phyloP scores from a whole-genome alignment of 2,888 invertebrate species.

The Embidobia sp. region DNA sequence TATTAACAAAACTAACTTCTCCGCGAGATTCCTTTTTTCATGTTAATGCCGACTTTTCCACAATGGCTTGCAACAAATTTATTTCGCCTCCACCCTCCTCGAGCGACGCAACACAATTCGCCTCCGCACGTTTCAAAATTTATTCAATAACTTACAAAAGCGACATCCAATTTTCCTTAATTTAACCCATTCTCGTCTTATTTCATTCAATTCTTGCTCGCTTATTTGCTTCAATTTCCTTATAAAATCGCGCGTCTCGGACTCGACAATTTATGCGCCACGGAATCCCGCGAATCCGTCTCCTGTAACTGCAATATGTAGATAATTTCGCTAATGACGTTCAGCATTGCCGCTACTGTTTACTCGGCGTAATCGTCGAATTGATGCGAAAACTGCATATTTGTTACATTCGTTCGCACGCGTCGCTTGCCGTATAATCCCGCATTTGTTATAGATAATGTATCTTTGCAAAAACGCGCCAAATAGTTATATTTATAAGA shows the following conservation, averaged over 20 bases:
- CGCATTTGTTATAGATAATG: background rate
- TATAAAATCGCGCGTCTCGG: conserved; percentile 16
- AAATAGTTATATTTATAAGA: conserved; percentile 32
- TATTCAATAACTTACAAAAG: conserved; percentile 56
- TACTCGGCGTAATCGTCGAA: conserved; percentile 12
- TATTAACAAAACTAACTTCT: conserved; percentile 11
- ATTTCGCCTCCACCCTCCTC: conserved; percentile 11
- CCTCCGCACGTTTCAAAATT: conserved; percentile 27
- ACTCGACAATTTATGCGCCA: conserved; percentile 20
- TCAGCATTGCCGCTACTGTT: no score
- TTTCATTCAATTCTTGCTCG: conserved; percentile 22
- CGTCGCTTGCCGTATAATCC: no score
- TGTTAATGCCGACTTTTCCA: conserved; percentile 18
- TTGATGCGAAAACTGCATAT: conserved; percentile 5
- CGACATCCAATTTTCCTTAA: conserved; percentile 50
- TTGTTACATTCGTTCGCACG: no score
- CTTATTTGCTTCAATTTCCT: conserved; percentile 47
- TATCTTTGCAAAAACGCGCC: conserved; percentile 11
- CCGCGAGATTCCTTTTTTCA: background rate
- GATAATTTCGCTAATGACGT: conserved; percentile 23
- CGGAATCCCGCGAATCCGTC: conserved; percentile 12
- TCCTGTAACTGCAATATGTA: conserved; percentile 22
- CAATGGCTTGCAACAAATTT: conserved; percentile 18
- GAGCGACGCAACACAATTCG: conserved; percentile 5
- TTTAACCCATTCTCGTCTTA: conserved; percentile 46